These are phyloP conservation scores for Vimba vimba DNA, from an alignment of 2,113 vertebrate species.

Conservation along the genomic window DNA sequence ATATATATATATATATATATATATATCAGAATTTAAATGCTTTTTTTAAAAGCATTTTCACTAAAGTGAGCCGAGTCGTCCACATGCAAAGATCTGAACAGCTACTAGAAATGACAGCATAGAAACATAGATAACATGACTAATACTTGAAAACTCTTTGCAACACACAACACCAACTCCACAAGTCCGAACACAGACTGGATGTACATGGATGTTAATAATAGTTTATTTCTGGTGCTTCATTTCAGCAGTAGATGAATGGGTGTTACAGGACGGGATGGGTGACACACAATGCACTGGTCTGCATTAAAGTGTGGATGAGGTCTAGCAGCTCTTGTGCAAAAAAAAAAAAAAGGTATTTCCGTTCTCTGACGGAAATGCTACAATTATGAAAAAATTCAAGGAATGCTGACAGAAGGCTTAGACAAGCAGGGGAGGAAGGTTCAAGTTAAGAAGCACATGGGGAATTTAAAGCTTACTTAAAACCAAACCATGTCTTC, in stretches of 20 bases:
- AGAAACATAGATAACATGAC: not conserved
- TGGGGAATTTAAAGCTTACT: conserved; percentile 73
- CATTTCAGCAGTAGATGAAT: not conserved
- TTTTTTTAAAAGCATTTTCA: not conserved
- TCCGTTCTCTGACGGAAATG: not conserved
- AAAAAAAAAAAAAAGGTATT: not conserved
- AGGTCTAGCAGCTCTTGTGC: not conserved
- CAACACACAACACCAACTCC: conserved; percentile 6
- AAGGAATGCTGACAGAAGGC: not conserved
- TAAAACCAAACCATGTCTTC: conserved; percentile 82
- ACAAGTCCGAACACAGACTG: not conserved
- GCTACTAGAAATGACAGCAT: not conserved
- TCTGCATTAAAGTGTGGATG: conserved; percentile 1
- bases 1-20: no score
- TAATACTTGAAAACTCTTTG: not conserved
- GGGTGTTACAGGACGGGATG: not conserved
- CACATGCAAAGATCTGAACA: conserved; percentile 6
- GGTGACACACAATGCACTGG: not conserved
- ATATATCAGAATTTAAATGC: no score
- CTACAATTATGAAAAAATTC: not conserved
- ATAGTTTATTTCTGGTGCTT: not conserved
- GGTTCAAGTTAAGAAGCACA: not conserved
- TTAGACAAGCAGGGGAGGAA: conserved; percentile 9
- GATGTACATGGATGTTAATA: not conserved
- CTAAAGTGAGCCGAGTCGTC: not conserved